A percentile compares a stretch with the other conserved stretches of the same genome.
These are phyloP conservation scores for Trichonephila inaurata DNA, from an alignment of 1,140 invertebrate genomes.

Conservation along the genomic window DNA sequence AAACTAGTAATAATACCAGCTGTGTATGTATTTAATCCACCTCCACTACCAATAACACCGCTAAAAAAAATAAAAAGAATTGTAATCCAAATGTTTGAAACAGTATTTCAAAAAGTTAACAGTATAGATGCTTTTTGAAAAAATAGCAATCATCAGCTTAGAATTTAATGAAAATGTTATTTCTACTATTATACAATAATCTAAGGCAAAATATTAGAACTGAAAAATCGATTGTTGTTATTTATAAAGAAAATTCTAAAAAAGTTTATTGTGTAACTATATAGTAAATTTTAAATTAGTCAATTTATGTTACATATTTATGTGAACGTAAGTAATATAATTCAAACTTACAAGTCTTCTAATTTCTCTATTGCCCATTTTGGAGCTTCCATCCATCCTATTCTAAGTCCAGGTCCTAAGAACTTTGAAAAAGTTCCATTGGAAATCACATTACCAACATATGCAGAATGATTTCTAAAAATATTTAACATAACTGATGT, in stretches of 20 bases:
- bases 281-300: neutral
- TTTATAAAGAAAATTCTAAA: no score
- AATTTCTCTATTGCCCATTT: conserved; percentile 77
- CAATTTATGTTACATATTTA: neutral
- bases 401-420: conserved; percentile 84
- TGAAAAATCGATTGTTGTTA: no score
- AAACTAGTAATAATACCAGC: conserved; percentile 83
- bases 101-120: neutral
- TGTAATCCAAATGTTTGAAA: neutral
- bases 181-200: no score
- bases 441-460: conserved; percentile 85
- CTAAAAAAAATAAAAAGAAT: conserved; percentile 77
- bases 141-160: neutral
- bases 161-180: neutral
- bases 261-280: neutral
- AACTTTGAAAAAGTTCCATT: conserved; percentile 87
- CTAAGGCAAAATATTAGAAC: no score
- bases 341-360: conserved; percentile 49
- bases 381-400: conserved; percentile 86
- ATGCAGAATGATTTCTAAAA: conserved; percentile 77
- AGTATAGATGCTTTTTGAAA: neutral
- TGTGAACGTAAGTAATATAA: neutral
- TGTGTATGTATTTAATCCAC: conserved; percentile 85
- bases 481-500: no score
- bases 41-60: conserved; percentile 83